Percentiles rank a stretch among this genome's conserved stretches.
Evolutionary conservation across 2,113 vertebrate genomes (phyloP).

Genomic region (Neodon shergylaensis): DNA sequence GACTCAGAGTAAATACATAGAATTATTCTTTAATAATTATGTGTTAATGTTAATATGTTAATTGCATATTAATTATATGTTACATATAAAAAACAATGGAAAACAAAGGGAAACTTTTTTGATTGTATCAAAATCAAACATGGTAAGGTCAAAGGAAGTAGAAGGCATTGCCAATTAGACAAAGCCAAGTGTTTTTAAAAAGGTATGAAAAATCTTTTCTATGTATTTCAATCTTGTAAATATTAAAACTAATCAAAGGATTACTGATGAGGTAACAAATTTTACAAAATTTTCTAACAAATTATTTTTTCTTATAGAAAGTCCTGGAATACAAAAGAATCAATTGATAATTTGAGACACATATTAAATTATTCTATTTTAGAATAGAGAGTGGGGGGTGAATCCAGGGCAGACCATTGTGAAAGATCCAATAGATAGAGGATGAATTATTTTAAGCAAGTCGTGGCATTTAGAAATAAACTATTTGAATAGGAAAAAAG

Average conservation of each 20-base stretch:
- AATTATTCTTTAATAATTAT: background rate
- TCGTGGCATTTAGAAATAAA: background rate
- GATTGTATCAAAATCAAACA: background rate
- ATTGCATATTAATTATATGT: background rate
- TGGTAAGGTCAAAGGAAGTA: background rate
- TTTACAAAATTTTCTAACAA: constrained; percentile 31
- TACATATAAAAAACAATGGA: background rate
- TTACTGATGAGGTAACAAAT: constrained; percentile 26
- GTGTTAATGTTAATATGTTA: too few species aligned
- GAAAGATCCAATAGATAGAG: background rate
- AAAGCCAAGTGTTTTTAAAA: constrained; percentile 32
- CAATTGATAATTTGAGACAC: constrained; percentile 5
- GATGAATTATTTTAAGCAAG: background rate
- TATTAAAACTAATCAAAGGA: constrained; percentile 12
- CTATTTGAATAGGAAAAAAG: background rate
- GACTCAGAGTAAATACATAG: background rate
- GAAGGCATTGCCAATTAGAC: background rate
- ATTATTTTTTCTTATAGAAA: constrained; percentile 45
- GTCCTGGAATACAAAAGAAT: constrained; percentile 5
- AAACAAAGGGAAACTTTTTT: background rate
- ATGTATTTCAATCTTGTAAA: background rate
- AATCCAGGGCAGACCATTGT: background rate
- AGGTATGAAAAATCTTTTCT: background rate
- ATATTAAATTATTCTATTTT: too few species aligned
- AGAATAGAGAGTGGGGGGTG: background rate